phyloP scores from a whole-genome alignment of 2,113 vertebrate species.

The Erythrocebus patas region DNA sequence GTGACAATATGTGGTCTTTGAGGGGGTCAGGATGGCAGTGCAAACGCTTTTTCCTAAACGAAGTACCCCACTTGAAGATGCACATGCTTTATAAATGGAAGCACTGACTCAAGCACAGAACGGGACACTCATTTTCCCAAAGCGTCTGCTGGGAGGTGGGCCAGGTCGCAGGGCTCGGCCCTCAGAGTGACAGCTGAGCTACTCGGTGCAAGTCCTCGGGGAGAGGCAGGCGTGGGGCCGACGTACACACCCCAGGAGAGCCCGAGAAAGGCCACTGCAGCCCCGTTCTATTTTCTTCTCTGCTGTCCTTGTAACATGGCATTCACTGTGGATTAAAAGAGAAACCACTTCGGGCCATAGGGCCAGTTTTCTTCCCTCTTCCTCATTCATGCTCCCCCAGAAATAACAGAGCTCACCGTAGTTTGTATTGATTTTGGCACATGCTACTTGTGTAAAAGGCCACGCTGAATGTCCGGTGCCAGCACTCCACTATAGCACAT shows the following conservation, averaged over 20 bases:
- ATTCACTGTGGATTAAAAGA: fast-evolving
- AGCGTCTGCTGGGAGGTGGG: not conserved
- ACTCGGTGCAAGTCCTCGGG: fast-evolving
- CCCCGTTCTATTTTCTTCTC: fast-evolving
- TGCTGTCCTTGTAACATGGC: fast-evolving
- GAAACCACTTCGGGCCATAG: fast-evolving
- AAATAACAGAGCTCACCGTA: not conserved
- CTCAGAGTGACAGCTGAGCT: too few relatives aligned
- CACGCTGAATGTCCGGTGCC: fast-evolving
- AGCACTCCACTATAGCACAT: fast-evolving
- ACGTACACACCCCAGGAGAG: not conserved
- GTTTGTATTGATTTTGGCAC: not conserved
- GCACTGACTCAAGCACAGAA: not conserved
- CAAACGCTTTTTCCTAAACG: not conserved
- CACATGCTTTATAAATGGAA: not conserved
- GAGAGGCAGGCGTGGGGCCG: fast-evolving
- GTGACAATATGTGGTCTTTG: not conserved
- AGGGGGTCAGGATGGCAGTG: not conserved
- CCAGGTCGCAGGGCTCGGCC: not conserved
- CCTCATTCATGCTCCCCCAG: not conserved
- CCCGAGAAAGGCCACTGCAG: fast-evolving
- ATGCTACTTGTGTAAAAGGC: not conserved
- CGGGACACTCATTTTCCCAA: not conserved
- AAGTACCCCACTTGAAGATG: not conserved
- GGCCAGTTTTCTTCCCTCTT: not conserved